Evolutionary conservation across 2,113 vertebrate species (phyloP).

Genomic region (Actinemys pallida): DNA sequence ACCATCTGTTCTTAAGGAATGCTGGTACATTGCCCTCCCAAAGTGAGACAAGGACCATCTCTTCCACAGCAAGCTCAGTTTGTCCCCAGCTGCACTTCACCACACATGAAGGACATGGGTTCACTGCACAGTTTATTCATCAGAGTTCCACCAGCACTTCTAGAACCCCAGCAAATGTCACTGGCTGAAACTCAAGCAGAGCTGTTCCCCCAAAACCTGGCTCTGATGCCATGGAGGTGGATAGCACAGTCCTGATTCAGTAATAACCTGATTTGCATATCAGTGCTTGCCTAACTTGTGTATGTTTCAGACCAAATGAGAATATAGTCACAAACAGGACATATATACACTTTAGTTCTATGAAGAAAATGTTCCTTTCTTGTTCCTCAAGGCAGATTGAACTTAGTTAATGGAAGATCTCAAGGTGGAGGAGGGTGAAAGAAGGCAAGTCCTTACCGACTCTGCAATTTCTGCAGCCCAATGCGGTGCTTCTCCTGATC

Average conservation of each 20-base stretch:
- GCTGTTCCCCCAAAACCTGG: background rate
- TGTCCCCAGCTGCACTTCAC: background rate
- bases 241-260: background rate
- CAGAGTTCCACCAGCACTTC: background rate
- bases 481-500: slow-evolving; percentile 84
- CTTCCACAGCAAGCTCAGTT: background rate
- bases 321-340: background rate
- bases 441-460: slow-evolving; percentile 74
- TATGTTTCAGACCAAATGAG: background rate
- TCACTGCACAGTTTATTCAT: background rate
- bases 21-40: too few species aligned
- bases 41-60: background rate
- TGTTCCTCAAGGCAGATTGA: background rate
- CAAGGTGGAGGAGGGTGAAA: background rate
- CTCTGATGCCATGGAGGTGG: background rate
- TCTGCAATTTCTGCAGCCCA: slow-evolving; percentile 86
- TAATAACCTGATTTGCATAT: background rate
- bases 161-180: background rate
- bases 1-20: background rate
- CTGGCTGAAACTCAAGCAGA: background rate
- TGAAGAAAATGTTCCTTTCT: background rate
- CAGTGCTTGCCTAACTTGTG: background rate
- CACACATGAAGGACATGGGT: background rate
- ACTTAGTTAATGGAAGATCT: background rate
- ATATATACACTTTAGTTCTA: background rate